Conservation (phyloP, 2,888 invertebrate genomes). For the Aquatica leii region DNA sequence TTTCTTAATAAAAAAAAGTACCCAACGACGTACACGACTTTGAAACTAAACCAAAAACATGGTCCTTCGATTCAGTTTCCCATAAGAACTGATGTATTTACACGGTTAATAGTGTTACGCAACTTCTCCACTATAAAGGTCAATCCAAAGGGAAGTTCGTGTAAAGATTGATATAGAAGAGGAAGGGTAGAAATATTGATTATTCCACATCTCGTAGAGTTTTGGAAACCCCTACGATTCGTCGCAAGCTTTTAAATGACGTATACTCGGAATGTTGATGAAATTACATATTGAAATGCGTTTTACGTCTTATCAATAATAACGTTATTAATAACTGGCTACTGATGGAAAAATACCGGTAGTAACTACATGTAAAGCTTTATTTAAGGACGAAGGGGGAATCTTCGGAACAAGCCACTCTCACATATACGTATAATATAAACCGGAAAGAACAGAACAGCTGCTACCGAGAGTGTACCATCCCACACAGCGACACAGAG, state of each 20-base stretch:
- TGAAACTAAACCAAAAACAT: no score
- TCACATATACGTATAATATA: constrained; percentile 16
- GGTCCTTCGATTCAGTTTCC: not conserved
- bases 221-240: constrained; percentile 39
- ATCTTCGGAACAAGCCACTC: constrained; percentile 25
- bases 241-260: constrained; percentile 27
- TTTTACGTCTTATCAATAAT: constrained; percentile 10
- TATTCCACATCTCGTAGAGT: constrained; percentile 53
- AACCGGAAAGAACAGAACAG: constrained; percentile 38
- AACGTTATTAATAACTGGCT: constrained; percentile 14
- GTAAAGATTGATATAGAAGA: constrained; percentile 41
- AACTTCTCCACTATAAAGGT: constrained; percentile 19
- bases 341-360: constrained; percentile 26
- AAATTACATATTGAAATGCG: not conserved
- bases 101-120: constrained; percentile 16
- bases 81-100: constrained; percentile 7
- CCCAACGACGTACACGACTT: no score
- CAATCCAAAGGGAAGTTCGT: constrained; percentile 26
- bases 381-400: constrained; percentile 22
- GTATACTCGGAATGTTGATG: constrained; percentile 19
- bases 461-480: constrained; percentile 36
- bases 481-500: constrained; percentile 36
- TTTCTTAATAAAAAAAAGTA: no score
- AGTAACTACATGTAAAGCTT: constrained; percentile 24
- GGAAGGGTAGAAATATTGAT: constrained; percentile 57